These are phyloP conservation scores for Habropoda laboriosa DNA, from an alignment of 1,140 invertebrate species.

Conservation along the genomic window DNA sequence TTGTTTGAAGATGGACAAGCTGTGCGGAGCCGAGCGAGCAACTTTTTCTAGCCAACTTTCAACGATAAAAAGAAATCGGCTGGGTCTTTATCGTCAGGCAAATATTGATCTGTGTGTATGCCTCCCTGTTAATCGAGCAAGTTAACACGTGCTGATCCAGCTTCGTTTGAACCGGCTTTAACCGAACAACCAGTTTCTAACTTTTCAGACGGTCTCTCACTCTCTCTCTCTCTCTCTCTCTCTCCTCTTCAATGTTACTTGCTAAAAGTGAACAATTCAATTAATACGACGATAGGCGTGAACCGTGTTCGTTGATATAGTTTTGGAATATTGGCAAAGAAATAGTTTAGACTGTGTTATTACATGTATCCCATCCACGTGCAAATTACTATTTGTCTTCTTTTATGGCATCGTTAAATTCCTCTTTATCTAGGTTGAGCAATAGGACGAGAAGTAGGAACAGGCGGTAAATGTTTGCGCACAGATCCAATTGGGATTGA, in stretches of 20 bases:
- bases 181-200: background rate
- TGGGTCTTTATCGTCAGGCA: constrained; percentile 8
- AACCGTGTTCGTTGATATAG: background rate
- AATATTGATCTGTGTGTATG: constrained; percentile 32
- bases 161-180: background rate
- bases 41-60: background rate
- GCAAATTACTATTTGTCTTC: background rate
- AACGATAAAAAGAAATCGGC: constrained; percentile 12
- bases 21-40: no score
- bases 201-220: no score
- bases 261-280: background rate
- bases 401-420: constrained; percentile 15
- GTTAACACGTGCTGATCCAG: background rate
- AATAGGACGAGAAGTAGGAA: background rate
- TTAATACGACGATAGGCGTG: background rate
- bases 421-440: background rate
- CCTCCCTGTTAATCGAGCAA: constrained; percentile 7
- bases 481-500: background rate
- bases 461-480: background rate
- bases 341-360: background rate
- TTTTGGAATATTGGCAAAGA: background rate
- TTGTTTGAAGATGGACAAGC: no score
- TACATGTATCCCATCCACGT: background rate
- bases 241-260: background rate
- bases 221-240: no score